A percentile compares a stretch with the other conserved stretches of the same genome.
Evolutionary conservation across 2,113 vertebrate genomes (phyloP).

Genomic region (Barbus barbus): DNA sequence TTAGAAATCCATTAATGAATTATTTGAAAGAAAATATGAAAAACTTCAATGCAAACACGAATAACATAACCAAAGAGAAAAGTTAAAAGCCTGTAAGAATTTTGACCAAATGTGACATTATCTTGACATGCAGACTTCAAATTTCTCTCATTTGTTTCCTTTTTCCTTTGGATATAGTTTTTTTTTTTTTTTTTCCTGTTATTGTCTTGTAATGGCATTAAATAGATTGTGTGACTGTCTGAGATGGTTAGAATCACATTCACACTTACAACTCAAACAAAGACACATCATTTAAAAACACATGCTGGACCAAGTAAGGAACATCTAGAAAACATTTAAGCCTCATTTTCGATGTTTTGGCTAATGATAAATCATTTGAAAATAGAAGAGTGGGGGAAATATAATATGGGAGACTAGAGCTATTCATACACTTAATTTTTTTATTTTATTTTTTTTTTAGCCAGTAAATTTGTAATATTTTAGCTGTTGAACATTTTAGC

Average conservation of each 20-base stretch:
- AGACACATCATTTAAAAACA: background rate
- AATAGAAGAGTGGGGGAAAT: background rate
- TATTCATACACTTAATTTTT: background rate
- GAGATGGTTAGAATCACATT: conserved; percentile 41
- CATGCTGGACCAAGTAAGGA: background rate
- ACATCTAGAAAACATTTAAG: background rate
- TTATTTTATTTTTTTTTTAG: no score
- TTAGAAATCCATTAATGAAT: conserved; percentile 74
- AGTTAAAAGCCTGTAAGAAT: conserved; percentile 58
- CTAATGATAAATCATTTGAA: background rate
- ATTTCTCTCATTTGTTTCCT: conserved; percentile 41
- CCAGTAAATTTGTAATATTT: background rate
- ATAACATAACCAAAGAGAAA: conserved; percentile 63
- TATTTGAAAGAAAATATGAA: conserved; percentile 67
- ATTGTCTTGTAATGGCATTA: conserved; percentile 42
- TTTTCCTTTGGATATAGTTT: conserved; percentile 44
- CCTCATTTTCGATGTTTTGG: no score
- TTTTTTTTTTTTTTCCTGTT: conserved; percentile 4
- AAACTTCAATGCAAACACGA: conserved; percentile 69
- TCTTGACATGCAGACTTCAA: conserved; percentile 60
- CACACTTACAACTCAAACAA: conserved; percentile 3
- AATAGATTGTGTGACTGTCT: conserved; percentile 30
- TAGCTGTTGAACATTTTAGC: no score
- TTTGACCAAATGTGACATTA: conserved; percentile 65
- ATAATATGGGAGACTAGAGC: background rate